Percentiles rank a stretch among this genome's conserved stretches.
phyloP scores from a whole-genome alignment of 2,888 invertebrate genomes.

The Megaustenia siamemsis region DNA sequence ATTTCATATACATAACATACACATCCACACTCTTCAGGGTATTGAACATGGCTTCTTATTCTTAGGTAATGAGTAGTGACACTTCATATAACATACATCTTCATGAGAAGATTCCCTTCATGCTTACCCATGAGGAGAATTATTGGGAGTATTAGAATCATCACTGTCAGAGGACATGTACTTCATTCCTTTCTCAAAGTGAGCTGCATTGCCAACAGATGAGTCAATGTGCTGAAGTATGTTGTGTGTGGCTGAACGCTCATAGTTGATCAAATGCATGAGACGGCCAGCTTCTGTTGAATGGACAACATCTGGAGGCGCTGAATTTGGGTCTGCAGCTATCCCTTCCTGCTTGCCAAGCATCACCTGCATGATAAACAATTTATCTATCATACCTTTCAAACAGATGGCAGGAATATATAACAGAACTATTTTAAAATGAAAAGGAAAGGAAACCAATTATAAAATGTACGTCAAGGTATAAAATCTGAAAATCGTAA shows the following conservation, averaged over 20 bases:
- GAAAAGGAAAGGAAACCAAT: no score
- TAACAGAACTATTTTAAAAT: no score
- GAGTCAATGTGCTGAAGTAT: slow-evolving; percentile 76
- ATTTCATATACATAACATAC: no score
- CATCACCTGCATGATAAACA: slow-evolving; percentile 83
- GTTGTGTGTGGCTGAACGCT: slow-evolving; percentile 71
- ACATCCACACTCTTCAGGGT: no score
- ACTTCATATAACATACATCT: slow-evolving; percentile 4
- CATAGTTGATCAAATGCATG: slow-evolving; percentile 69
- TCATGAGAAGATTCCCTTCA: slow-evolving; percentile 32
- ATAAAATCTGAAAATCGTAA: no score
- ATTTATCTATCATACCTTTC: no score
- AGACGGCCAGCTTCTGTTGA: slow-evolving; percentile 68
- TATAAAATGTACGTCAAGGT: no score
- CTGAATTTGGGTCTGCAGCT: slow-evolving; percentile 55
- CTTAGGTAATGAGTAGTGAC: no score
- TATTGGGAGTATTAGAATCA: slow-evolving; percentile 54
- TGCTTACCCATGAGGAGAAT: slow-evolving; percentile 31
- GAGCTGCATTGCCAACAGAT: slow-evolving; percentile 72
- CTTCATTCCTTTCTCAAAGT: slow-evolving; percentile 62
- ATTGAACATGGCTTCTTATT: no score
- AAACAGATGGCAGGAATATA: no score
- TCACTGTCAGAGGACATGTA: slow-evolving; percentile 62
- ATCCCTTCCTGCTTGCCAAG: slow-evolving; percentile 70
- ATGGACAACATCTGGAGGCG: slow-evolving; percentile 73